Percentiles rank a stretch among this genome's conserved stretches.
Evolutionary conservation across 2,113 vertebrate species (phyloP).

Genomic region (Abramis brama): DNA sequence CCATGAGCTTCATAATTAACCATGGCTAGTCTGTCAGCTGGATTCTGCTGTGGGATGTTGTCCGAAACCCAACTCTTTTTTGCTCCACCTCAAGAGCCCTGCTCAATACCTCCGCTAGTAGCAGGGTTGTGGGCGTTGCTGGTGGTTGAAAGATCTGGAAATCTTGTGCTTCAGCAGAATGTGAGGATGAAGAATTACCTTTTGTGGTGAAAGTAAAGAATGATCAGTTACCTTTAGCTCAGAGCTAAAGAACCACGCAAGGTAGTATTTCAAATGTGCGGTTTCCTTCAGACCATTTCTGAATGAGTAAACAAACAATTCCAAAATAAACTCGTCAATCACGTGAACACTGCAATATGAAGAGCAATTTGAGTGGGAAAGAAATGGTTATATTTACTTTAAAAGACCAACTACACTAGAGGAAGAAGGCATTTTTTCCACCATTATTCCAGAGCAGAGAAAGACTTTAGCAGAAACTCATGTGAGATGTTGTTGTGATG

Average conservation of each 20-base stretch:
- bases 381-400: constrained; percentile 15
- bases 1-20: constrained; percentile 73
- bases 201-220: constrained; percentile 5
- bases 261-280: neutral
- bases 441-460: constrained; percentile 5
- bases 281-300: neutral
- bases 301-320: neutral
- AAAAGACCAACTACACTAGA: neutral
- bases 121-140: constrained; percentile 2
- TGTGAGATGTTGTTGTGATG: neutral
- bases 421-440: neutral
- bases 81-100: constrained; percentile 48
- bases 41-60: constrained; percentile 69
- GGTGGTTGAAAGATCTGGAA: constrained; percentile 10
- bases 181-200: constrained; percentile 7
- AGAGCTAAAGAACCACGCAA: neutral
- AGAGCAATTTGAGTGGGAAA: neutral
- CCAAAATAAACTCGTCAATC: neutral
- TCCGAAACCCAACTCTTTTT: constrained; percentile 62
- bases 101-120: constrained; percentile 41
- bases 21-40: constrained; percentile 62
- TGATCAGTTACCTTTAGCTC: neutral
- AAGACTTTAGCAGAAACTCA: neutral
- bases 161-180: constrained; percentile 17
- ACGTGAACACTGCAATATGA: neutral